A percentile compares a stretch with the other conserved stretches of the same genome.
phyloP scores from a whole-genome alignment of 2,888 invertebrate species.

The Drosophila antonietae region DNA sequence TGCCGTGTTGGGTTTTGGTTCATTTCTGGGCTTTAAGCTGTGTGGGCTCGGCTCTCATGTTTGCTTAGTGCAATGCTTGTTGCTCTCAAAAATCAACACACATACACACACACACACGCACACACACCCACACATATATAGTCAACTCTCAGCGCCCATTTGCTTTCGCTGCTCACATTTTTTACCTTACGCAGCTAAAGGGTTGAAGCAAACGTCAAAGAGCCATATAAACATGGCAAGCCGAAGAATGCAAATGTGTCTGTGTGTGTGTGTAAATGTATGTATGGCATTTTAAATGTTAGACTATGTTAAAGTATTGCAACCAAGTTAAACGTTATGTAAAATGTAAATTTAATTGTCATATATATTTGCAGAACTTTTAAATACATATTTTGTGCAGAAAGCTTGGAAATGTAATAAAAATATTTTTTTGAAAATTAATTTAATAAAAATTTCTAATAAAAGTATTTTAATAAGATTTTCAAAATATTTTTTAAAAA shows the following conservation, averaged over 20 bases:
- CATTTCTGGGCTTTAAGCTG: conserved; percentile 51
- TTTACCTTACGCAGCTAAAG: not conserved
- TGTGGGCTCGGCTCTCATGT: conserved; percentile 27
- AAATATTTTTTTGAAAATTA: no score
- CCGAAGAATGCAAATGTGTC: conserved; percentile 1
- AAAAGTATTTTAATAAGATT: no score
- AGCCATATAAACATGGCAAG: conserved; percentile 32
- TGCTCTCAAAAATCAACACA: conserved; percentile 39
- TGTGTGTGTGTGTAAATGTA: not conserved
- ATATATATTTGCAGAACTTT: not conserved
- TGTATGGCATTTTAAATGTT: not conserved
- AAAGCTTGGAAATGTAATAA: no score
- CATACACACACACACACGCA: not conserved
- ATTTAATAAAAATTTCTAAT: no score
- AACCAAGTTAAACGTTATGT: conserved; percentile 3
- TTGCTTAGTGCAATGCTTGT: conserved; percentile 44
- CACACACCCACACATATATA: not conserved
- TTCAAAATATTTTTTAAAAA: no score
- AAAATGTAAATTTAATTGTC: not conserved
- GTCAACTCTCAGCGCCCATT: not conserved
- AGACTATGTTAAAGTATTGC: conserved; percentile 5
- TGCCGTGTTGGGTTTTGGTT: conserved; percentile 22
- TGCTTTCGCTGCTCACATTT: not conserved
- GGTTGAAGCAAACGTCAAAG: conserved; percentile 31
- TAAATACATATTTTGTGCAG: no score